Evolutionary conservation across 1,140 invertebrate genomes (phyloP).

Genomic region (Euglossa dilemma): DNA sequence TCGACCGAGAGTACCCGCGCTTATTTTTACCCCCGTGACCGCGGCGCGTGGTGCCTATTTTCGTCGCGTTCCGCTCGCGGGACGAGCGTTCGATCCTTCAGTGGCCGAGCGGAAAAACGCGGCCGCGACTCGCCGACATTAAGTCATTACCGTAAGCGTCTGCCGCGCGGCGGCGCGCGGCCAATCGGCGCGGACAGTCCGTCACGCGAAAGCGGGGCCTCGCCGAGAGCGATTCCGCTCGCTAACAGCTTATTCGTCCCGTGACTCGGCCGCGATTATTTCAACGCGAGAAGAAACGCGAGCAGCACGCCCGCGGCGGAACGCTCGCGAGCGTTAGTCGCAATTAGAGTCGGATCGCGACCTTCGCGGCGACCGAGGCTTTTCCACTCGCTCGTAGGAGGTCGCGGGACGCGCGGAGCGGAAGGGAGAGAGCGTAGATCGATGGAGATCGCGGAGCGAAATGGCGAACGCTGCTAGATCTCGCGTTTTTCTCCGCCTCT

Average conservation of each 20-base stretch:
- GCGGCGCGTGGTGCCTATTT: slow-evolving; percentile 20
- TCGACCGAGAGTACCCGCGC: background rate
- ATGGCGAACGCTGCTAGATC: background rate
- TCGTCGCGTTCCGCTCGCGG: background rate
- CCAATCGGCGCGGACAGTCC: slow-evolving; percentile 54
- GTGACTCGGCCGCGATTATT: slow-evolving; percentile 60
- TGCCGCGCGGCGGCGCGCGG: slow-evolving; percentile 44
- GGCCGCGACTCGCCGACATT: slow-evolving; percentile 52
- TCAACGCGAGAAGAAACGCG: slow-evolving; percentile 45
- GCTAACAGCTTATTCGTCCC: slow-evolving; percentile 66
- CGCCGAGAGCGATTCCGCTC: slow-evolving; percentile 66
- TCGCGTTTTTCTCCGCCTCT: background rate
- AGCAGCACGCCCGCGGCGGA: background rate
- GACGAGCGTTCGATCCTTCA: background rate
- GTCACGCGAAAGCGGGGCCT: slow-evolving; percentile 59
- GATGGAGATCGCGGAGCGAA: background rate
- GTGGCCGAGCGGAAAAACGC: slow-evolving; percentile 33
- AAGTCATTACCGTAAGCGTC: slow-evolving; percentile 66
- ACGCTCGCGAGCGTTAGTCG: slow-evolving; percentile 12
- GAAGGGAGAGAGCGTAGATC: background rate
- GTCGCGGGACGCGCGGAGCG: background rate
- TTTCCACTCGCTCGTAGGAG: background rate
- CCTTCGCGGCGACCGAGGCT: background rate
- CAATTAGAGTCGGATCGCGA: slow-evolving; percentile 18
- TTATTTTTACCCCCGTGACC: slow-evolving; percentile 44